Conservation (phyloP, 2,888 invertebrate genomes). For the Drosophila suboccidentalis region DNA sequence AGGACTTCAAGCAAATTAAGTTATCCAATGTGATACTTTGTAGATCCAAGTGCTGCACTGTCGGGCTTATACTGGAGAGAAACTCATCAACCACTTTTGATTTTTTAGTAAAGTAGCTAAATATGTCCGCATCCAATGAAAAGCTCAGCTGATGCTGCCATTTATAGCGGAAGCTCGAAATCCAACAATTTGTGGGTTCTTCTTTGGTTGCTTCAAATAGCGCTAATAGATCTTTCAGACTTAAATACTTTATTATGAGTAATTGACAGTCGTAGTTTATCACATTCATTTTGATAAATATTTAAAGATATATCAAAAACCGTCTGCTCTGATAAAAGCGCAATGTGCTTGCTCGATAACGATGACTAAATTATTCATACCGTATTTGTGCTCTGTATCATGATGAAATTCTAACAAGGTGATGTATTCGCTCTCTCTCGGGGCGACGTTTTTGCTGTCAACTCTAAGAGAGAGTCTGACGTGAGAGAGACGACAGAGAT, state of each 20-base stretch:
- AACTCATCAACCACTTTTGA: conserved; percentile 8
- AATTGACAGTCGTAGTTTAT: conserved; percentile 37
- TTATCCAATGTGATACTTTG: neutral
- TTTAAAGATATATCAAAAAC: no score
- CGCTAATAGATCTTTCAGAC: conserved; percentile 24
- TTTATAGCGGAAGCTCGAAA: conserved; percentile 5
- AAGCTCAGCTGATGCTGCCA: conserved; percentile 18
- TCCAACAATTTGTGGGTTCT: neutral
- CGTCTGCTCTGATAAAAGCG: neutral
- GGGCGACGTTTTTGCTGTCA: no score
- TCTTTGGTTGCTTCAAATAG: conserved; percentile 33
- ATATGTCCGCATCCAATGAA: neutral
- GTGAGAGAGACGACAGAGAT: no score
- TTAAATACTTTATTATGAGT: conserved; percentile 21
- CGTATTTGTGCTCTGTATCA: neutral
- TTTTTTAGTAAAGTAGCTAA: neutral
- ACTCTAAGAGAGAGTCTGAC: no score
- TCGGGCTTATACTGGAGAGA: conserved; percentile 18
- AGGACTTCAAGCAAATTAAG: conserved; percentile 5
- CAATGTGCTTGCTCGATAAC: neutral
- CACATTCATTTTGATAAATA: conserved; percentile 1
- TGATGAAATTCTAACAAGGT: no score
- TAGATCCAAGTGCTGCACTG: conserved; percentile 18
- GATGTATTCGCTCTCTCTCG: no score
- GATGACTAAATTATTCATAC: neutral